These are phyloP conservation scores for Rhadinocentrus ornatus DNA, from an alignment of 2,797 vertebrate species.

Conservation along the genomic window DNA sequence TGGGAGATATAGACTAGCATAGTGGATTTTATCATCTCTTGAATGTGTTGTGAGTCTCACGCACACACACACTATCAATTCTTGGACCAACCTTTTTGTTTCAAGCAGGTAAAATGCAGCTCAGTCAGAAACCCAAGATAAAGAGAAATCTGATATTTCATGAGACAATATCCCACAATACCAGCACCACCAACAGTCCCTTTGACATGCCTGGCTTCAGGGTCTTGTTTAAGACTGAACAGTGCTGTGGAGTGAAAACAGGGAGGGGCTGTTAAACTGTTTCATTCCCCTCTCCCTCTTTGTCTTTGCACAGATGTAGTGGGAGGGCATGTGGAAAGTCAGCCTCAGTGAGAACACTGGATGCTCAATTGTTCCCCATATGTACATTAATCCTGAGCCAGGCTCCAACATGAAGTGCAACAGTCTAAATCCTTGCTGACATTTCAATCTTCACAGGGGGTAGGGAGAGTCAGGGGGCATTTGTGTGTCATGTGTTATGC, in stretches of 20 bases:
- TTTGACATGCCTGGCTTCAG: constrained; percentile 43
- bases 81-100: neutral
- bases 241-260: constrained; percentile 18
- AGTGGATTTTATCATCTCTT: neutral
- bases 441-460: constrained; percentile 63
- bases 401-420: constrained; percentile 45
- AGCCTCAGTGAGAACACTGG: constrained; percentile 27
- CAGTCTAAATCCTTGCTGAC: constrained; percentile 61
- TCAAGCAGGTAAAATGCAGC: neutral
- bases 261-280: constrained; percentile 51
- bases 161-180: constrained; percentile 29
- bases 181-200: constrained; percentile 34
- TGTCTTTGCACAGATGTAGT: constrained; percentile 33
- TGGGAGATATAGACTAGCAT: neutral
- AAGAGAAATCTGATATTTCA: constrained; percentile 9
- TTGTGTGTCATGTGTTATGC: constrained; percentile 26
- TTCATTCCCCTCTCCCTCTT: constrained; percentile 36
- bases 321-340: constrained; percentile 48
- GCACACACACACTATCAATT: neutral
- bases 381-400: constrained; percentile 76
- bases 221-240: constrained; percentile 51
- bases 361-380: constrained; percentile 71
- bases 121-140: neutral
- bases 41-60: neutral
- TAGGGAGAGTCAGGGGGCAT: constrained; percentile 28